phyloP scores from a whole-genome alignment of 2,888 invertebrate species.

The Torymus texanus region DNA sequence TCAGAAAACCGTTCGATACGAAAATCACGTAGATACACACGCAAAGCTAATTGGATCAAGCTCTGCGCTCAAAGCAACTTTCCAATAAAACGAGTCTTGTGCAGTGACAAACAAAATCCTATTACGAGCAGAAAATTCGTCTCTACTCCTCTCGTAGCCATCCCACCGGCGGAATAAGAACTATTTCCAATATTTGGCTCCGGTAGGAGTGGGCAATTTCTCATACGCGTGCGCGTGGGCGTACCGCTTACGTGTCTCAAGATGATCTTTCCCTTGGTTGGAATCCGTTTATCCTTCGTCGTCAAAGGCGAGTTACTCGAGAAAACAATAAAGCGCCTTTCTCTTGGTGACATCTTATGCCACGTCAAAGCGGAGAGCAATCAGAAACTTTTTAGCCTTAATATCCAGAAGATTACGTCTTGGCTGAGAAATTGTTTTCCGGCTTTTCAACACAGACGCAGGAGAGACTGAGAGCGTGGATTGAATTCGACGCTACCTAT shows the following conservation, averaged over 20 bases:
- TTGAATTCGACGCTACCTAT: no score
- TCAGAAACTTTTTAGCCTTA: constrained; percentile 7
- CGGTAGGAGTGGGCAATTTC: constrained; percentile 14
- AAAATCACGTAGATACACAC: no score
- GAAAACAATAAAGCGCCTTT: constrained; percentile 32
- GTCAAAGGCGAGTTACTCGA: constrained; percentile 31
- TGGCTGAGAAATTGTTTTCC: neutral
- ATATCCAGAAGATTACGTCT: neutral
- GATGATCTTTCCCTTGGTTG: constrained; percentile 10
- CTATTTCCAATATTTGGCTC: constrained; percentile 18
- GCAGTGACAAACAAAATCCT: neutral
- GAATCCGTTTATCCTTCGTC: constrained; percentile 15
- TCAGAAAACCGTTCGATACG: no score
- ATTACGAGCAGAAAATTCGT: neutral
- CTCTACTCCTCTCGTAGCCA: no score
- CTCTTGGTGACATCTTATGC: constrained; percentile 17
- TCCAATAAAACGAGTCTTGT: no score
- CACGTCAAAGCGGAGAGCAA: constrained; percentile 1
- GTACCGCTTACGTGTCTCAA: neutral
- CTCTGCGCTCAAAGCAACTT: no score
- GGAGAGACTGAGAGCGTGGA: no score
- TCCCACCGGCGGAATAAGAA: neutral
- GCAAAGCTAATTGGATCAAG: no score
- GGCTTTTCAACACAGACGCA: neutral
- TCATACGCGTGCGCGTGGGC: neutral